Base-by-base conservation (phyloP, 2,888 invertebrate genomes). In the Agapetus fuscipes region DNA sequence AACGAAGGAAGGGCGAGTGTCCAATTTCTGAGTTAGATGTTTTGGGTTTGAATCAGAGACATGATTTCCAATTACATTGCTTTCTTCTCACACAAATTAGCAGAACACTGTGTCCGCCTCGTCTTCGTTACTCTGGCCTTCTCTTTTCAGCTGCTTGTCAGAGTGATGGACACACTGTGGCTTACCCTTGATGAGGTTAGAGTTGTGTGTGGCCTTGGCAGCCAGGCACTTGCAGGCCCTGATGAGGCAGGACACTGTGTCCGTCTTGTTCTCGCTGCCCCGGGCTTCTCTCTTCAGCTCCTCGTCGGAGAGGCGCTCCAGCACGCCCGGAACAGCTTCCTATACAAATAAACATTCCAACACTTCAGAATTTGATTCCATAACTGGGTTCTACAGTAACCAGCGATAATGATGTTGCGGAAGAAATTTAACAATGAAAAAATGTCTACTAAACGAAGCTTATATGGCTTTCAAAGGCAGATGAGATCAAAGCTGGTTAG, bases 21-120 rank as follows among this genome's bases (percentile, higher is more conserved):
- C n/a, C n/a, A n/a, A n/a, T n/a, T n/a, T n/a, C n/a, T n/a, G n/a
- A n/a, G n/a, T n/a, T n/a, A n/a, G n/a, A n/a, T n/a, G n/a, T n/a
- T n/a, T n/a, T n/a, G n/a, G n/a, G n/a, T n/a, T n/a, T n/a, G n/a
- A n/a, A n/a, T n/a, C n/a, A n/a, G n/a, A n/a, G n/a, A n/a, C n/a
- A n/a, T n/a, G n/a, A n/a, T n/a, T n/a, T n/a, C n/a, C n/a, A n/a
- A n/a, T 24, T 24, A 9, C 9, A 24, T 9, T 24, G 24, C 24
- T 7, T 9, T 24, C 24, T 24, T 24, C 24, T 7, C 24, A 24
- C 5, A 24, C 24, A 24, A 24, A 24, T 24, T n/a, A n/a, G 50
- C 89, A 86, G 46, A 94, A 91, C 50, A 96, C 84, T 34, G 90
- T 87, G 66, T 96, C 96, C 61, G 91, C 94, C 66, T 95, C 94